Conservation (phyloP, 2,113 vertebrate genomes). For the Chelonoidis abingdonii region DNA sequence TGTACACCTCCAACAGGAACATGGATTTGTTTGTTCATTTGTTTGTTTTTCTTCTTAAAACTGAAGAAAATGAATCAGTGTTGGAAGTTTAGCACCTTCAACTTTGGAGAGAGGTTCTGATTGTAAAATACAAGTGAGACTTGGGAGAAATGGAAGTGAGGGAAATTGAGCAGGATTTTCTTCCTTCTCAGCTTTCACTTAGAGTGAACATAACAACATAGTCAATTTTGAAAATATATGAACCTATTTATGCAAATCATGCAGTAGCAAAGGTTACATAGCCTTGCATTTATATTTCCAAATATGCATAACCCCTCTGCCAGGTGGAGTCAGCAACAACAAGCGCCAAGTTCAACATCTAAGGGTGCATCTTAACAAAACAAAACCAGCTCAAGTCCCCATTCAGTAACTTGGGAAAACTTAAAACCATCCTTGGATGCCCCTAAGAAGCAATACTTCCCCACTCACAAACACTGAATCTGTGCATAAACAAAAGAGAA, state of each 20-base stretch:
- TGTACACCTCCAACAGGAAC: conserved; percentile 68
- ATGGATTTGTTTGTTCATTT: background rate
- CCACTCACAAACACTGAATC: background rate
- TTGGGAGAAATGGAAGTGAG: background rate
- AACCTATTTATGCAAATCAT: conserved; percentile 9
- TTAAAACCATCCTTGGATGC: background rate
- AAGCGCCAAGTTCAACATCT: background rate
- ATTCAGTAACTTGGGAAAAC: background rate
- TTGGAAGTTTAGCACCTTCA: background rate
- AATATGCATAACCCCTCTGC: background rate
- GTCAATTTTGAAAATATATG: conserved; percentile 16
- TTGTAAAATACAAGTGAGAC: conserved; percentile 27
- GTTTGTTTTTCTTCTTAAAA: conserved; percentile 38
- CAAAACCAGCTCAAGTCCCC: accelerated
- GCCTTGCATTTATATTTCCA: conserved; percentile 16
- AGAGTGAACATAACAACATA: background rate
- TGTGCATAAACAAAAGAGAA: background rate
- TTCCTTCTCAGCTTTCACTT: background rate
- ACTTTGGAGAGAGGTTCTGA: background rate
- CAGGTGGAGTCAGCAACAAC: background rate
- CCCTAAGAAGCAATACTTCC: background rate
- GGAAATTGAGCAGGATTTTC: background rate
- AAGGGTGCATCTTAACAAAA: background rate
- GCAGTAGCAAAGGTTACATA: conserved; percentile 35
- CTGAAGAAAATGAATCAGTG: conserved; percentile 58